A percentile compares a stretch with the other conserved stretches of the same genome.
Evolutionary conservation across 2,113 vertebrate species (phyloP).

Genomic region (Amphiprion percula): DNA sequence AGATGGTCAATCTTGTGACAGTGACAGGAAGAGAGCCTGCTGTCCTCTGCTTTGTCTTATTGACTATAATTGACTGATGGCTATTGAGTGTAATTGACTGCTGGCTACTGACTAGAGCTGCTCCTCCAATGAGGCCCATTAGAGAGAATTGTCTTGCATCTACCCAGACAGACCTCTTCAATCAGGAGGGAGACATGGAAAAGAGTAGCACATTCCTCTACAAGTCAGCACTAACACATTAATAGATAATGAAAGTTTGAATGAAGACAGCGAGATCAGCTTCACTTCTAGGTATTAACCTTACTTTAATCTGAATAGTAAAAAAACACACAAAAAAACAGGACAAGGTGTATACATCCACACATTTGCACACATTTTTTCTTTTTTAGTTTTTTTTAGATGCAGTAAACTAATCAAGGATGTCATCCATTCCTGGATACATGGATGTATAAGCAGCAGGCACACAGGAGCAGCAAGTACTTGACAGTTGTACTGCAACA

Average conservation of each 20-base stretch:
- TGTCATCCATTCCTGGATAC: background rate
- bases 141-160: slow-evolving; percentile 60
- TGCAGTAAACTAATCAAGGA: background rate
- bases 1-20: slow-evolving; percentile 51
- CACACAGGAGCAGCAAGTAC: background rate
- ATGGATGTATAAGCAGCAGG: background rate
- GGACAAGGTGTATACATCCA: background rate
- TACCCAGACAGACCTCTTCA: slow-evolving; percentile 41
- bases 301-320: background rate
- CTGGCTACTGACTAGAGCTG: slow-evolving; percentile 50
- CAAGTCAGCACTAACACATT: slow-evolving; percentile 29
- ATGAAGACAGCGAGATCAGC: background rate
- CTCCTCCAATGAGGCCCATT: slow-evolving; percentile 52
- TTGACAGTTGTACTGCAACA: background rate
- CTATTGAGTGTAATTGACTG: slow-evolving; percentile 55
- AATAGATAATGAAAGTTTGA: slow-evolving; percentile 18
- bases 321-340: background rate
- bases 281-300: background rate
- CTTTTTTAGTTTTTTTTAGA: too few species aligned
- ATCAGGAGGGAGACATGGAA: slow-evolving; percentile 16
- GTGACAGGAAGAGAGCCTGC: slow-evolving; percentile 35
- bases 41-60: slow-evolving; percentile 52
- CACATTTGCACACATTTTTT: background rate
- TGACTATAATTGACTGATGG: slow-evolving; percentile 61
- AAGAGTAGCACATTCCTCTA: slow-evolving; percentile 58